Conservation (phyloP, 2,113 vertebrate genomes). For the Tenebrosternarchus preto region DNA sequence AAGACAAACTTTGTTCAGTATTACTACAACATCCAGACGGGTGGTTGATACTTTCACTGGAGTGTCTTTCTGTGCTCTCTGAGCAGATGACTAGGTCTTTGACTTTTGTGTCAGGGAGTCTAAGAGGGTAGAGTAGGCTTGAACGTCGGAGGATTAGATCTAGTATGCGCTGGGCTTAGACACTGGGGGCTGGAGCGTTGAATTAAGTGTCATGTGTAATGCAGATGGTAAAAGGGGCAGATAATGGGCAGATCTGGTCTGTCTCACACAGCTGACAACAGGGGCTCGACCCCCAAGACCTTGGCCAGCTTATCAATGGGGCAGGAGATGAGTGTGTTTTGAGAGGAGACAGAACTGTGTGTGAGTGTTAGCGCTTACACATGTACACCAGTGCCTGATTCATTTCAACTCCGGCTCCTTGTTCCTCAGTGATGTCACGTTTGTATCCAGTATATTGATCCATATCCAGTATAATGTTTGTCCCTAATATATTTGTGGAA, state of each 20-base stretch:
- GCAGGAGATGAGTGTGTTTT: neutral
- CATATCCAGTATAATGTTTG: no score
- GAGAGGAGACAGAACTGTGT: no score
- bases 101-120: constrained; percentile 24
- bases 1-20: neutral
- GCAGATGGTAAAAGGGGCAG: constrained; percentile 34
- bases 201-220: constrained; percentile 24
- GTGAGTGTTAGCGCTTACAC: neutral
- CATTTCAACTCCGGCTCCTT: neutral
- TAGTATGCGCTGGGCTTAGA: neutral
- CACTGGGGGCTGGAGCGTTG: constrained; percentile 5
- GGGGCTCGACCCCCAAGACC: constrained; percentile 6
- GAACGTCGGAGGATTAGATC: neutral
- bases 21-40: neutral
- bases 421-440: neutral
- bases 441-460: neutral
- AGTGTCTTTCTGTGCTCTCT: neutral
- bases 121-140: constrained; percentile 20
- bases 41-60: neutral
- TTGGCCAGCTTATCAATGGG: no score
- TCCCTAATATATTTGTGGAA: no score
- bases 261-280: constrained; percentile 38
- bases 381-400: neutral
- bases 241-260: constrained; percentile 41
- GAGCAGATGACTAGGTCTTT: constrained; percentile 14